phyloP scores from a whole-genome alignment of 2,797 vertebrate species.

The Lophura swinhoii region DNA sequence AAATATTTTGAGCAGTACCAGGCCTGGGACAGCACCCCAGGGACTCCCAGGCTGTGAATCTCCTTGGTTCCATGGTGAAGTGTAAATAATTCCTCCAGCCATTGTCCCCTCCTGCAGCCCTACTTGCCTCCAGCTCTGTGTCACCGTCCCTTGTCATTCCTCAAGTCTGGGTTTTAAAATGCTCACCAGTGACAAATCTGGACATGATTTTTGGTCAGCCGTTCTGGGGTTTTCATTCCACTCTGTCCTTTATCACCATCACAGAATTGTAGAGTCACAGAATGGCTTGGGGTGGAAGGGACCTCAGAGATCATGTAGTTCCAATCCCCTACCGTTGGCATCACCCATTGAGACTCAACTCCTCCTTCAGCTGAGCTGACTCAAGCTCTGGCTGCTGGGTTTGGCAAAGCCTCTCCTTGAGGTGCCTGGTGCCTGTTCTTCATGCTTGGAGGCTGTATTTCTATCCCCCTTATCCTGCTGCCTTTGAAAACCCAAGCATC shows the following conservation, averaged over 20 bases:
- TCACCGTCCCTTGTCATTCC: background rate
- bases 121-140: background rate
- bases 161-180: background rate
- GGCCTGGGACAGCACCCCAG: slow-evolving; percentile 50
- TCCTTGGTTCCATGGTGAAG: background rate
- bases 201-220: background rate
- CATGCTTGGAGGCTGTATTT: accelerated
- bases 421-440: background rate
- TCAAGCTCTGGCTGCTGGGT: background rate
- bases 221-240: background rate
- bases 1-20: slow-evolving; percentile 64
- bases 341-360: background rate
- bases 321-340: background rate
- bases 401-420: background rate
- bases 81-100: slow-evolving; percentile 5
- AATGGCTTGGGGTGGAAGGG: background rate
- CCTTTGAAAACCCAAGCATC: background rate
- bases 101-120: background rate
- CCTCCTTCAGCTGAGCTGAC: background rate
- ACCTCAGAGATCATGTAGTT: background rate
- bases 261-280: background rate
- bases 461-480: background rate
- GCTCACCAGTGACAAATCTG: background rate
- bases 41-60: slow-evolving; percentile 17
- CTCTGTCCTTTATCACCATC: no score